Conservation (phyloP, 2,888 invertebrate genomes). For the Anorthoa munda region DNA sequence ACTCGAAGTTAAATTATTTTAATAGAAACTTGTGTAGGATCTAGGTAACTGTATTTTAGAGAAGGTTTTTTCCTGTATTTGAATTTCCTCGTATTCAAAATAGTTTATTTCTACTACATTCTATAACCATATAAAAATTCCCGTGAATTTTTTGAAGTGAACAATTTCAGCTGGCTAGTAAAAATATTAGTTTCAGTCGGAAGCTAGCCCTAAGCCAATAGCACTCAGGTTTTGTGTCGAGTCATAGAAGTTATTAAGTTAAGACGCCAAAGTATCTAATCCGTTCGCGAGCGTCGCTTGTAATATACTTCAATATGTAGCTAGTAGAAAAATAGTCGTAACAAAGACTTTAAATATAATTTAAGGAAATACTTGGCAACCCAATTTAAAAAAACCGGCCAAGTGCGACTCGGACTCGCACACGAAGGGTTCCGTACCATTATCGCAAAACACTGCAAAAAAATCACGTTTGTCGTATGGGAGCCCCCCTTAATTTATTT, state of each 20-base stretch:
- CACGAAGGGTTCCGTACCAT: no score
- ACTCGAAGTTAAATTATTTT: no score
- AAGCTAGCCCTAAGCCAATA: constrained; percentile 53
- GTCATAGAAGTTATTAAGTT: constrained; percentile 56
- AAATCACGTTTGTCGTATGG: no score
- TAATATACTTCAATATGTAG: constrained; percentile 16
- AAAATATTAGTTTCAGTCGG: constrained; percentile 45
- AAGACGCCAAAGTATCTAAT: constrained; percentile 42
- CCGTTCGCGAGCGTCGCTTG: constrained; percentile 9
- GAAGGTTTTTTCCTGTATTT: no score
- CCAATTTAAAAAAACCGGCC: no score
- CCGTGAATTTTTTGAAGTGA: background rate
- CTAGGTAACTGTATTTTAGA: background rate
- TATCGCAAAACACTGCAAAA: no score
- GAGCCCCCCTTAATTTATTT: no score
- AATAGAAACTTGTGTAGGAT: background rate
- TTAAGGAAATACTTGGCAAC: background rate
- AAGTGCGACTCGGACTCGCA: no score
- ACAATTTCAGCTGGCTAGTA: constrained; percentile 15
- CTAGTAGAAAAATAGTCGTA: background rate
- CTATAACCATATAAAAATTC: background rate
- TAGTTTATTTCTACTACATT: background rate
- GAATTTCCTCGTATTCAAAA: no score
- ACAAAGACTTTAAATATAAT: constrained; percentile 5
- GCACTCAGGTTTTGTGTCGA: constrained; percentile 48